Base-by-base conservation (phyloP, 2,888 invertebrate species). In the Drosophila lacicola region DNA sequence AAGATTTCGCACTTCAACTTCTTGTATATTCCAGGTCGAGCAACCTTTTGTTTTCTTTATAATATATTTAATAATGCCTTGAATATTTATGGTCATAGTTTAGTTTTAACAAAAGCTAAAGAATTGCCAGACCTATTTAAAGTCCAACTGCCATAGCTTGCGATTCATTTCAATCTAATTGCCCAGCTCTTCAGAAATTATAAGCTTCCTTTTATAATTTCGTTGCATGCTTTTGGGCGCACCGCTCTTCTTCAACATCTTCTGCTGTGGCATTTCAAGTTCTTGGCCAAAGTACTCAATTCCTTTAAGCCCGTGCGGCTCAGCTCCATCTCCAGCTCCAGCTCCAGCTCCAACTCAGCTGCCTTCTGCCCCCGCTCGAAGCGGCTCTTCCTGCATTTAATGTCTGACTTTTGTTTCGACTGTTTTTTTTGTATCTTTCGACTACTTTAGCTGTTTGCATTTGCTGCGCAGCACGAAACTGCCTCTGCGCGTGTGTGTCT, bases 351-450 rank as follows among this genome's bases (percentile, higher is more conserved):
- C 21, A 21, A 1, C 21, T 21, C 21, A 8, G 29, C 29, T 29
- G 4, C 13, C 39, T 25, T 1, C n/a, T 39, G 11, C 36, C 19
- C 39, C 10, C 25, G 4, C 39, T 3, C 42, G 14, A 2, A 19
- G 2, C 25, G 17, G 42, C 34, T 33, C 33, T 19, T 19, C n/a
- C 13, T 47, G 45, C 64, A 45, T 61, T 64, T 61, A 62, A 60
- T 57, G 71, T 72, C 73, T 73, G 73, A 76, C 57, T 80, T 75
- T 76, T 80, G 76, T 72, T 75, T 69, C 49, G 61, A 61, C 49
- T 67, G 51, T 41, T 45, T 46, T 44, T 75, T 67, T 64, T 70
- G 46, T 70, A 60, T 75, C 76, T 75, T 75, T 79, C 55, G 63
- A 70, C 70, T 77, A 60, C 79, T 62, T 76, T 78, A 61, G 79